Conservation (phyloP, 1,140 invertebrate genomes). For the Nephotettix cincticeps region DNA sequence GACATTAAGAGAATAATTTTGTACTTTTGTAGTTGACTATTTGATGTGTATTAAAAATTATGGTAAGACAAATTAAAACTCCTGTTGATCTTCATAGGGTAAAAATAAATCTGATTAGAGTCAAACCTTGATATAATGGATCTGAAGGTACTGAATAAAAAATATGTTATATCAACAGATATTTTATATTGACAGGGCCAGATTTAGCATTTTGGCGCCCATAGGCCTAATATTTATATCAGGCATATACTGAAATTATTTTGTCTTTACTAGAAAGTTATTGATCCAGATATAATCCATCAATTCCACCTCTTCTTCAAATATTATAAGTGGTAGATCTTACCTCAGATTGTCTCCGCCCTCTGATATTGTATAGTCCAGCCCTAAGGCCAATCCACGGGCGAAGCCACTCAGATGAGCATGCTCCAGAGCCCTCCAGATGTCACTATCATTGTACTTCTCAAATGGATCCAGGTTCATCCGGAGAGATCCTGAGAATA, state of each 20-base stretch:
- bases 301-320: too few relatives aligned
- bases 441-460: conserved; percentile 67
- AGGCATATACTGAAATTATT: too few relatives aligned
- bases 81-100: not conserved
- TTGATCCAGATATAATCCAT: too few relatives aligned
- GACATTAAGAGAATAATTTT: conserved; percentile 19
- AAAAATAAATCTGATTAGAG: not conserved
- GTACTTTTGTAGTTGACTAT: not conserved
- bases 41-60: conserved; percentile 41
- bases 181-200: not conserved
- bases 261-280: too few relatives aligned
- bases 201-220: too few relatives aligned
- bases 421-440: conserved; percentile 79
- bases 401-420: conserved; percentile 77
- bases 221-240: not conserved
- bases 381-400: not conserved
- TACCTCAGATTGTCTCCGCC: conserved; percentile 1
- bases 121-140: too few relatives aligned
- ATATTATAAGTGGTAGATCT: too few relatives aligned
- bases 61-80: conserved; percentile 65
- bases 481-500: conserved; percentile 80
- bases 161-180: too few relatives aligned
- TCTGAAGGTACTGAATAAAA: too few relatives aligned
- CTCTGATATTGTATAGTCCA: not conserved
- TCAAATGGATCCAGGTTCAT: conserved; percentile 86